These are phyloP conservation scores for Anisognathus igniventris DNA, from an alignment of 2,797 vertebrate genomes.

Conservation along the genomic window DNA sequence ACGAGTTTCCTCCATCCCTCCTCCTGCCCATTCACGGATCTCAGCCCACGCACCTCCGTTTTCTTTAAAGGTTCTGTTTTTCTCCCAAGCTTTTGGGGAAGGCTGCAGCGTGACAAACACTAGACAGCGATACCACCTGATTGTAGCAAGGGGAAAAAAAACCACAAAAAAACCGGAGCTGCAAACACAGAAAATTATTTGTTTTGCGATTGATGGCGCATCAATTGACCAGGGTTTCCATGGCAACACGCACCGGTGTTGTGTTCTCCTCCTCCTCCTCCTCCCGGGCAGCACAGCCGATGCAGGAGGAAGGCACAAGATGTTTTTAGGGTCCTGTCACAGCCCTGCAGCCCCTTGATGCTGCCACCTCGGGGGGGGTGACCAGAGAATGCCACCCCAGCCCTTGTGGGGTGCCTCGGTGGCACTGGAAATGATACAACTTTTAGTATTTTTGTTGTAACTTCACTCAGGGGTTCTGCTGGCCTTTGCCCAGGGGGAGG, in stretches of 20 bases:
- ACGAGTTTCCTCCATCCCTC: neutral
- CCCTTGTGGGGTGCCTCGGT: neutral
- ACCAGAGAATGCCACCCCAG: neutral
- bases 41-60: constrained; percentile 4
- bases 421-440: accelerated
- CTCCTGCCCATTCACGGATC: neutral
- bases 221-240: constrained; percentile 40
- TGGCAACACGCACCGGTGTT: constrained; percentile 25
- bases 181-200: constrained; percentile 28
- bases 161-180: neutral
- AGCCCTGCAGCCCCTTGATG: neutral
- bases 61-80: neutral
- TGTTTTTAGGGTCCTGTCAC: neutral
- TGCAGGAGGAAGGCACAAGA: neutral
- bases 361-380: neutral
- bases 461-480: neutral
- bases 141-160: neutral
- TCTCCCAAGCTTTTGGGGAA: neutral
- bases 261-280: constrained; percentile 5
- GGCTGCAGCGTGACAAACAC: constrained; percentile 19
- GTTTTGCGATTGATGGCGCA: constrained; percentile 43
- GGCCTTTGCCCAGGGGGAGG: neutral
- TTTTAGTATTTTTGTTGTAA: neutral
- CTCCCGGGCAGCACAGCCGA: neutral
- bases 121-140: neutral